Evolutionary conservation across 2,888 invertebrate species (phyloP), one percentile per base, ranked within the genome.

Genomic region (Brachypalpus laphriformis): DNA sequence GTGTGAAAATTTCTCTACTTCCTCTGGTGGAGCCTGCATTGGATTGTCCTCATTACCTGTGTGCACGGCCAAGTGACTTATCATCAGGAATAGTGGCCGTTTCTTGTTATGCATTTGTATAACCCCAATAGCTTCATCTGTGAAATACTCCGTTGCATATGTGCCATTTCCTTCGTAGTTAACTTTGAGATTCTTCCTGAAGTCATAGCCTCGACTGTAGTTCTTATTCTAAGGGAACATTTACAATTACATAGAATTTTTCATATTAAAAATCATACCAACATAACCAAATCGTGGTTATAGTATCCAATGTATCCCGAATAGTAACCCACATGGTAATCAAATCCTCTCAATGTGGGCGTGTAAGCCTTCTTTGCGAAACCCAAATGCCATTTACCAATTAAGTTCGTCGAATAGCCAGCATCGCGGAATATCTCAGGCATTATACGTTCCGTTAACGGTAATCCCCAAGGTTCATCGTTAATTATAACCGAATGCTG

Each of bases 361-460:
- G 96, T 94, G 89, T 93, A 91, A 18, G 89, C 88, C 85, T 91
- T 88, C 65, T 94, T 93, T 89, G 95, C 95, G 93, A 95, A 97
- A 5, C 98, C 98, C 81, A 98, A 94, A 91, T 96, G 96, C 98
- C 98, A 98, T 93, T 98, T 98, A 40, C 98, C 98, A 14, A 98
- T 94, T 37, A 97, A 93, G 90, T 96, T 95, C 0, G 97, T 97
- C 18, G 93, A 91, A 91, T 98, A 98, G 0, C 96, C 97, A 74
- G 96, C 93, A 87, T 96, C 94, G 87, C 93, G 93, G 80, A 94
- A 92, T 89, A 94, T 93, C 88, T 96, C 93, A 0, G 97, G 96
- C 89, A 98, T 92, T 3, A 97, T 91, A 87, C 93, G 95, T 88
- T 95, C 95, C 4, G 93, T 91, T 9, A 95, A 89, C 0, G 96